Evolutionary conservation across 2,888 invertebrate genomes (phyloP), one percentile per base, ranked within the genome.

Genomic region (Ochropleura plecta): DNA sequence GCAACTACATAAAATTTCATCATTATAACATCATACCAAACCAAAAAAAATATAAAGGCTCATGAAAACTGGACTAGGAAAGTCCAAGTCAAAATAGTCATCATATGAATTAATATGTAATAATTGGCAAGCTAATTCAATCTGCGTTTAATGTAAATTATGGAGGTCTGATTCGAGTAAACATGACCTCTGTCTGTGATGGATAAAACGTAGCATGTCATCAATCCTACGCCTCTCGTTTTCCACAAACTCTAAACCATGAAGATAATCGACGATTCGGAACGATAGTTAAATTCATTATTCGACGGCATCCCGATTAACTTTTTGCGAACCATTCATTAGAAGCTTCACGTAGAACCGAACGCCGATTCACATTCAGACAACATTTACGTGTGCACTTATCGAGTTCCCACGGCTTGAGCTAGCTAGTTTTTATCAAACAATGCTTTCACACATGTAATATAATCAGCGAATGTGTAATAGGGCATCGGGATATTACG

Each of bases 361-460:
- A 73, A 46, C 40, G 8, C 42, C 76, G 70, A 81, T 84, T 84
- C 79, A 76, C 83, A 86, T 88, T 83, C 87, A 80, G 59, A 65
- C 62, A 75, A 78, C 79, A 78, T 9, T 53, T 53, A 63, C 68
- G 73, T 44, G 65, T 76, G 69, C 53, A 76, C 79, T 88, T 79
- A 86, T 84, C 81, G 66, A 67, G 83, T 87, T 87, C 88, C 78
- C 87, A 87, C 88, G 83, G 62, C 76, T 64, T 12, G 70, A 55
- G 70, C 78, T 67, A 77, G 73, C 84, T 59, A 74, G 60, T 88
- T 87, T 82, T 87, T 79, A 76, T 78, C 62, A 67, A 82, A 86
- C 83, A 83, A 84, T 79, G 71, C 81, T 83, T 88, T 86, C 87
- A 88, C 87, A 83, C 82, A 74, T 64, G 76, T 83, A 77, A 82